phyloP scores from a whole-genome alignment of 2,797 vertebrate species.

The Alca torda region DNA sequence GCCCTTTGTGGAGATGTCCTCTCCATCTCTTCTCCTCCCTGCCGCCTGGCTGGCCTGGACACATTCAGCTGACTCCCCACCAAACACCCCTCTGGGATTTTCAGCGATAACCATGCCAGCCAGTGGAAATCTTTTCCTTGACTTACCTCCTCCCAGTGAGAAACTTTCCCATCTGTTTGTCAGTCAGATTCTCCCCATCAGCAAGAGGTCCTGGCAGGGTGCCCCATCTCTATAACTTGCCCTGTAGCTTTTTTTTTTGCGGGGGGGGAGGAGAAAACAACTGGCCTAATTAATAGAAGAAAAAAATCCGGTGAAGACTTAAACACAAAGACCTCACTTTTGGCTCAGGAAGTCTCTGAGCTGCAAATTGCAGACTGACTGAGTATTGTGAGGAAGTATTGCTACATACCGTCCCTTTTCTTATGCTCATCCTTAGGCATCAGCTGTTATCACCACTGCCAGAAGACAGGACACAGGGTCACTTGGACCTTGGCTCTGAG shows the following conservation, averaged over 20 bases:
- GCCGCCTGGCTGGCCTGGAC: background rate
- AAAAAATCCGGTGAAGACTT: background rate
- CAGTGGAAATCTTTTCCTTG: background rate
- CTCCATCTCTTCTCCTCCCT: background rate
- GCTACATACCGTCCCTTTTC: background rate
- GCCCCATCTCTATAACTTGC: background rate
- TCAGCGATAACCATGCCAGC: background rate
- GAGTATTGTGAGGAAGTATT: background rate
- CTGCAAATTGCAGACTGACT: background rate
- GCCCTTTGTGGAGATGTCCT: background rate
- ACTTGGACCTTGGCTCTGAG: background rate
- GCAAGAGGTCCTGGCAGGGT: background rate
- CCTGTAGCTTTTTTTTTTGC: background rate
- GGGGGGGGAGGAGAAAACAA: background rate
- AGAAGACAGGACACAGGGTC: accelerated
- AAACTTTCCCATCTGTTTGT: background rate
- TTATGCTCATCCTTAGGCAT: background rate
- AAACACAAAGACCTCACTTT: background rate
- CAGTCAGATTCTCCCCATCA: background rate
- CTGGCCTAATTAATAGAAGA: background rate
- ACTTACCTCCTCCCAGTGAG: background rate
- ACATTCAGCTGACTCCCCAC: background rate
- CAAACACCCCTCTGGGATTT: background rate
- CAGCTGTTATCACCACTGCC: background rate
- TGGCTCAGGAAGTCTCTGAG: background rate